Evolutionary conservation across 2,888 invertebrate genomes (phyloP).

Genomic region (Aspidapion aeneum): DNA sequence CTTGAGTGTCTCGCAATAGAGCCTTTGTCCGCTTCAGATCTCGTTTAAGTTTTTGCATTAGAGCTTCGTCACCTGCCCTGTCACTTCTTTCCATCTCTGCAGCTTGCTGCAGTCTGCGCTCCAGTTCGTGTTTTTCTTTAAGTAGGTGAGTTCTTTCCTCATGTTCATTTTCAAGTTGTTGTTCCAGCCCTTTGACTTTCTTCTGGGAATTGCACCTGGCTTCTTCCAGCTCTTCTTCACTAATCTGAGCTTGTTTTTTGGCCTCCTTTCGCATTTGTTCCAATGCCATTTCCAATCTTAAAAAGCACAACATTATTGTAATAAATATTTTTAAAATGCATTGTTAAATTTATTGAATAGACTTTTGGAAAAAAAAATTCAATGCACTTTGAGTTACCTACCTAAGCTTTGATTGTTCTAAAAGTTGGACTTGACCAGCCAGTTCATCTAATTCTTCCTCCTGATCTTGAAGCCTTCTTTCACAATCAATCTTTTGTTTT

Average conservation of each 20-base stretch:
- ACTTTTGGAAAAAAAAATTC: no score
- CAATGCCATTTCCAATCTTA: slow-evolving; percentile 85
- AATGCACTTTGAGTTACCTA: no score
- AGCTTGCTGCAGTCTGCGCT: slow-evolving; percentile 75
- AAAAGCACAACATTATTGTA: background rate
- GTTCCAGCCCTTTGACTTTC: slow-evolving; percentile 89
- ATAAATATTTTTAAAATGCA: no score
- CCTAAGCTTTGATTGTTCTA: slow-evolving; percentile 85
- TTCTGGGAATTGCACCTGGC: slow-evolving; percentile 86
- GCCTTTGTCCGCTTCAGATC: slow-evolving; percentile 90
- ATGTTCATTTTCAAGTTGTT: slow-evolving; percentile 90
- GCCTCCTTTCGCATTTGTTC: slow-evolving; percentile 91
- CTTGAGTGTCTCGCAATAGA: slow-evolving; percentile 85
- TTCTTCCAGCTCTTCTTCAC: slow-evolving; percentile 93
- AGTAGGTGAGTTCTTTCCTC: slow-evolving; percentile 83
- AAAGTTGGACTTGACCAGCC: slow-evolving; percentile 71
- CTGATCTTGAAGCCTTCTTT: slow-evolving; percentile 78
- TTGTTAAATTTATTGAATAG: no score
- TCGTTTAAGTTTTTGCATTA: slow-evolving; percentile 70
- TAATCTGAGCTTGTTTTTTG: slow-evolving; percentile 81
- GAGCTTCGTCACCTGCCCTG: slow-evolving; percentile 68
- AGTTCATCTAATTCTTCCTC: slow-evolving; percentile 96
- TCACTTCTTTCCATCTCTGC: slow-evolving; percentile 74
- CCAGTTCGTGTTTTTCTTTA: slow-evolving; percentile 88
- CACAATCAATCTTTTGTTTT: slow-evolving; percentile 82